phyloP scores from a whole-genome alignment of 1,140 invertebrate genomes.

The Drosophila lowei region DNA sequence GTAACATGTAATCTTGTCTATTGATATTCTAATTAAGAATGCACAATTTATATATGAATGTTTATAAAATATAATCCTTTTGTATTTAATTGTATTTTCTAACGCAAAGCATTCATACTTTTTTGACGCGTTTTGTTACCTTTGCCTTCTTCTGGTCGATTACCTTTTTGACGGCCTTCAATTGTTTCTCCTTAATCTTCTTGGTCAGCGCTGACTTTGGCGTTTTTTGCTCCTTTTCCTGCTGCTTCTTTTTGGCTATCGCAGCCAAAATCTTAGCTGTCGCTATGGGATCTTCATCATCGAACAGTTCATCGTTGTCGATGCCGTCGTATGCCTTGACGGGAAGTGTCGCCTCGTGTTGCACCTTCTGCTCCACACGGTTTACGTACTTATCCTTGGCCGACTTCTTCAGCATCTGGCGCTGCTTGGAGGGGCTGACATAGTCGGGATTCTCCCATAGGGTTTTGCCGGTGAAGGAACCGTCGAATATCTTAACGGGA shows the following conservation, averaged over 20 bases:
- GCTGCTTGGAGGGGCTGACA: constrained; percentile 93
- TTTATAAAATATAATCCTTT: constrained; percentile 63
- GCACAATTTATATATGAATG: constrained; percentile 57
- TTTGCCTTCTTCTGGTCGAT: constrained; percentile 71
- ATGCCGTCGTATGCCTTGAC: constrained; percentile 87
- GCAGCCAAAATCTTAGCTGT: constrained; percentile 76
- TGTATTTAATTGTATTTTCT: constrained; percentile 61
- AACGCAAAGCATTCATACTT: constrained; percentile 46
- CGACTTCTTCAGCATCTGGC: constrained; percentile 87
- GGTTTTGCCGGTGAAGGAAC: constrained; percentile 96
- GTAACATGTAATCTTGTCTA: constrained; percentile 32
- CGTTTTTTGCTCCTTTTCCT: constrained; percentile 45
- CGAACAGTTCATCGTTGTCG: constrained; percentile 83
- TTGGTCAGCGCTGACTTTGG: constrained; percentile 61
- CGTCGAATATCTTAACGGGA: constrained; percentile 94
- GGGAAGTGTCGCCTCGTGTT: constrained; percentile 88
- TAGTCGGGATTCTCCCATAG: constrained; percentile 98
- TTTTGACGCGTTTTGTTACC: constrained; percentile 55
- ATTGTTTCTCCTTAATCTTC: constrained; percentile 79
- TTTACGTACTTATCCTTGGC: constrained; percentile 91
- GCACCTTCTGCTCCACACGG: constrained; percentile 90
- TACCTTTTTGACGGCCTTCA: constrained; percentile 62
- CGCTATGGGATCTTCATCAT: constrained; percentile 84
- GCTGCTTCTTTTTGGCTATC: constrained; percentile 64
- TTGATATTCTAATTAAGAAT: constrained; percentile 45